These are phyloP conservation scores for Pelagia noctiluca DNA, from an alignment of 30 jellyfish, hydroid and myxozoan genomes.

Conservation along the genomic window DNA sequence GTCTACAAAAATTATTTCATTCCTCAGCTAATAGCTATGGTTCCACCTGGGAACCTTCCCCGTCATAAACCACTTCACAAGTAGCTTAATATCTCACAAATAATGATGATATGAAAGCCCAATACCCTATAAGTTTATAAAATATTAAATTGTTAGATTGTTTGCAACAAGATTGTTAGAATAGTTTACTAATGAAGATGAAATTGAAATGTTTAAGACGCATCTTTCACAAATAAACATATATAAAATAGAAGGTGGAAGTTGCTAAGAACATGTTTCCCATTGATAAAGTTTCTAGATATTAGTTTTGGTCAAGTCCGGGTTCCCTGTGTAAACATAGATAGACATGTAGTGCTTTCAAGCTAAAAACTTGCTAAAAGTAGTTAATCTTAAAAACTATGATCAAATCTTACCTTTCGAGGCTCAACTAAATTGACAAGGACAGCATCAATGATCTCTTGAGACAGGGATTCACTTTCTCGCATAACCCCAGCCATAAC, in stretches of 20 bases:
- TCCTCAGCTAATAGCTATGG: too few relatives aligned
- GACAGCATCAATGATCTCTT: conserved; percentile 76
- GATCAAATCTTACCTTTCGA: conserved; percentile 56
- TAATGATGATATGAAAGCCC: too few relatives aligned
- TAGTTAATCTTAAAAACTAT: neutral
- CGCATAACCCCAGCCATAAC: conserved; percentile 81
- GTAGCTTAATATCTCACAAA: neutral
- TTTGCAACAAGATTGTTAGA: too few relatives aligned
- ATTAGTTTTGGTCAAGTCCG: neutral
- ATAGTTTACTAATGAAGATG: too few relatives aligned
- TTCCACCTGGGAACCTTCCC: too few relatives aligned
- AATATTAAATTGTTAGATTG: too few relatives aligned
- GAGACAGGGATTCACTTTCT: conserved; percentile 92
- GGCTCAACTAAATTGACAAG: conserved; percentile 80
- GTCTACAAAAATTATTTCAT: neutral
- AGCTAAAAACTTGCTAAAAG: too few relatives aligned
- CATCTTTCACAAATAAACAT: too few relatives aligned
- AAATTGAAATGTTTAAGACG: too few relatives aligned
- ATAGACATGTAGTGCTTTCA: neutral
- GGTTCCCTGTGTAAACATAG: neutral
- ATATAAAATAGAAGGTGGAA: neutral
- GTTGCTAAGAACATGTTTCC: neutral
- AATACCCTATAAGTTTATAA: too few relatives aligned
- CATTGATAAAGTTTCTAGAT: neutral
- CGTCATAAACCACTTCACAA: too few relatives aligned